Evolutionary conservation across 2,888 invertebrate genomes (phyloP).

Genomic region (Ecliptopera silaceata): DNA sequence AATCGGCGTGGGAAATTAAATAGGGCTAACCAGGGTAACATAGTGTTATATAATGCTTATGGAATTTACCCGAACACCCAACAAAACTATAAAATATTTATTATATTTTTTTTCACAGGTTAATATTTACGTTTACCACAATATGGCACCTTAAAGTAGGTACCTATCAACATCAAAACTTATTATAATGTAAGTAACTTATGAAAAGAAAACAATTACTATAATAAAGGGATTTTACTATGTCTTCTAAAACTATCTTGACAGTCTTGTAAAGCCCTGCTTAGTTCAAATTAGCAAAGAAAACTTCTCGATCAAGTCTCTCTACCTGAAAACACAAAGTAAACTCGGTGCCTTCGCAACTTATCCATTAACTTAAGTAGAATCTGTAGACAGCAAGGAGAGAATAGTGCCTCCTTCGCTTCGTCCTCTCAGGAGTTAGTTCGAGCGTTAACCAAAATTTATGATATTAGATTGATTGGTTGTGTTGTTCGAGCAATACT

Average conservation of each 20-base stretch:
- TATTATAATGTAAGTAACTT: no score
- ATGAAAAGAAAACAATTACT: neutral
- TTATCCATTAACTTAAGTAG: conserved; percentile 83
- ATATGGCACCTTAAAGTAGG: no score
- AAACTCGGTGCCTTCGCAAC: conserved; percentile 80
- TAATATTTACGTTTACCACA: no score
- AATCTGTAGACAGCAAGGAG: conserved; percentile 79
- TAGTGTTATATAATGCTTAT: no score
- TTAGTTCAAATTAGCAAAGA: conserved; percentile 81
- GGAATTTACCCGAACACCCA: no score
- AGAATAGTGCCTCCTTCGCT: conserved; percentile 63
- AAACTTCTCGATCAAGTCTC: conserved; percentile 81
- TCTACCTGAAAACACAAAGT: conserved; percentile 82
- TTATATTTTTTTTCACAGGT: no score
- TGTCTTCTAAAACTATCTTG: conserved; percentile 65
- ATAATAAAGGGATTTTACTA: neutral
- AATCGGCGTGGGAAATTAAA: no score
- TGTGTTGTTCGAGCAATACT: conserved; percentile 27
- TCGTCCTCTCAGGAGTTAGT: conserved; percentile 59
- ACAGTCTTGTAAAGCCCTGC: conserved; percentile 73
- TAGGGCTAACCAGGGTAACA: no score
- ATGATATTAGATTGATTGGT: conserved; percentile 67
- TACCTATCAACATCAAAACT: no score
- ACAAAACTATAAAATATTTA: no score
- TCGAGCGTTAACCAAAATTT: conserved; percentile 70